phyloP scores from a whole-genome alignment of 2,113 vertebrate species.

The Thermophis baileyi region DNA sequence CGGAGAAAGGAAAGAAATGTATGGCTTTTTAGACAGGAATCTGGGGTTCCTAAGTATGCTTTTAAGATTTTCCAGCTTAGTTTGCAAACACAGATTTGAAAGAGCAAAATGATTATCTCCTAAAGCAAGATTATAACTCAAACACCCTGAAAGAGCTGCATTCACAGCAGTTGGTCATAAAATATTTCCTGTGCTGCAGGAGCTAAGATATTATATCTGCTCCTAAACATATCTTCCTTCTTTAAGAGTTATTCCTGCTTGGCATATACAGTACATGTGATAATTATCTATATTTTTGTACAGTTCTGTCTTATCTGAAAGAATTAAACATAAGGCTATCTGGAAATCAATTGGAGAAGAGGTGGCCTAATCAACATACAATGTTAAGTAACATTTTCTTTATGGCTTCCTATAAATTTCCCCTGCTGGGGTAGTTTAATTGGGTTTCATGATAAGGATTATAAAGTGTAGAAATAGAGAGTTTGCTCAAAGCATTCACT shows the following conservation, averaged over 20 bases:
- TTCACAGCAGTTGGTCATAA: not conserved
- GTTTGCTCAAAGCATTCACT: constrained; percentile 37
- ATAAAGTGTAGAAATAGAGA: constrained; percentile 25
- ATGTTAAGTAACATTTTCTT: constrained; percentile 42
- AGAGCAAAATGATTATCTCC: not conserved
- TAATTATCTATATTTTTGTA: not conserved
- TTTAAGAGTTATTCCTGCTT: not conserved
- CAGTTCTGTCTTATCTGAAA: not conserved
- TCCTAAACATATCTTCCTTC: not conserved
- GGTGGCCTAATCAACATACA: not conserved
- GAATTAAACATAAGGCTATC: not conserved
- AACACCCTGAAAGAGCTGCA: not conserved
- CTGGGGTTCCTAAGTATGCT: not conserved
- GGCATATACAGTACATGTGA: not conserved
- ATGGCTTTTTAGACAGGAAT: not conserved
- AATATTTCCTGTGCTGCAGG: not conserved
- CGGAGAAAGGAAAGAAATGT: not conserved
- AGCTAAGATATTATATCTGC: not conserved
- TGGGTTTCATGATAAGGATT: constrained; percentile 43
- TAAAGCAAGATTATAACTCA: not conserved
- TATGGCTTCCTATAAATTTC: constrained; percentile 32
- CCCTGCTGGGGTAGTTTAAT: constrained; percentile 44
- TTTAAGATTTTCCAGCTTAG: not conserved
- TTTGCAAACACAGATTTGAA: not conserved
- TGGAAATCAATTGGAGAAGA: not conserved